Evolutionary conservation across 2,888 invertebrate genomes (phyloP).

Genomic region (Clitarchus hookeri): DNA sequence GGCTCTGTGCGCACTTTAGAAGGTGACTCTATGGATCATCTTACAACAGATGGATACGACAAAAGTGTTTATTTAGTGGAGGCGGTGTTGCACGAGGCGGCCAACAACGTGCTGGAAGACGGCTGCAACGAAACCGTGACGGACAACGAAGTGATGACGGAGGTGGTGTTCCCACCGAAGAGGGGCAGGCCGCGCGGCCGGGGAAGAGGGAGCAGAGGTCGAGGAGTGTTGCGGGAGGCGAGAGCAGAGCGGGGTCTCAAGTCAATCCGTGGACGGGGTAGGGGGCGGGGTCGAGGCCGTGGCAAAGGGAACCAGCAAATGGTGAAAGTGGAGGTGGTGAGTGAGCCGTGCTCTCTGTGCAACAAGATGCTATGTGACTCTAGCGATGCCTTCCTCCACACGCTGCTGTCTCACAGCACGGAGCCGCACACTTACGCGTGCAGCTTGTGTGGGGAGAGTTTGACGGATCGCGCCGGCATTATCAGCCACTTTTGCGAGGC

Average conservation of each 20-base stretch:
- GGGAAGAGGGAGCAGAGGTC: background rate
- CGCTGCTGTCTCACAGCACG: background rate
- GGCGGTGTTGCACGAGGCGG: no score
- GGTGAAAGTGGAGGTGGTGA: background rate
- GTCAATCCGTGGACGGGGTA: background rate
- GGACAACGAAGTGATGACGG: background rate
- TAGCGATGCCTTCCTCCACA: slow-evolving; percentile 18
- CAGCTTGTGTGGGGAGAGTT: background rate
- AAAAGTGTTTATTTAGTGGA: no score
- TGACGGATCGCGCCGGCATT: background rate
- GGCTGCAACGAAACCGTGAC: no score
- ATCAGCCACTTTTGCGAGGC: background rate
- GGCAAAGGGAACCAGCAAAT: background rate
- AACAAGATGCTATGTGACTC: no score
- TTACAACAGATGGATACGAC: no score
- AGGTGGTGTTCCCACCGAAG: background rate
- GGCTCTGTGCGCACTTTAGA: no score
- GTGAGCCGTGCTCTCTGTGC: background rate
- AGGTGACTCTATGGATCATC: no score
- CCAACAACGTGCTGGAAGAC: no score
- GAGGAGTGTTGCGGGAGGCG: background rate
- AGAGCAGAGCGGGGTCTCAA: background rate
- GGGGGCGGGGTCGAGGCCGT: background rate
- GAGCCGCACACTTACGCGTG: background rate
- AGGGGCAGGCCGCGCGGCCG: background rate